Conservation (phyloP, 1,140 invertebrate genomes). For the Cepaea nemoralis region DNA sequence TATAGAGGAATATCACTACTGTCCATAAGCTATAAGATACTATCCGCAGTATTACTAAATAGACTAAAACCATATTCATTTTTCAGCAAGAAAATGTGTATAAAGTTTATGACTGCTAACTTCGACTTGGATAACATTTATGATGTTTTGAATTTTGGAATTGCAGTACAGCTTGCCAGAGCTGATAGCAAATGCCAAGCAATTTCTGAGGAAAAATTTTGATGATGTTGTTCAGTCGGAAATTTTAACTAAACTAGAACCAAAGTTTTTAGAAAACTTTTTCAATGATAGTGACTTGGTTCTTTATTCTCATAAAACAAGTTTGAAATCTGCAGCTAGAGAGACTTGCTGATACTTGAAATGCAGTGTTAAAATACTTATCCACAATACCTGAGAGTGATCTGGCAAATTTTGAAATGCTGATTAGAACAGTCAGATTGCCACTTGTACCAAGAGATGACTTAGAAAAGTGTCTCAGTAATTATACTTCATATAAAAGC, state of each 20-base stretch:
- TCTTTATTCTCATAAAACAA: background rate
- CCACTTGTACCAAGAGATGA: background rate
- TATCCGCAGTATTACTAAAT: too few relatives aligned
- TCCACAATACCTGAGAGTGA: background rate
- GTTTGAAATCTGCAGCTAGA: background rate
- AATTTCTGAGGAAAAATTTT: conserved; percentile 1
- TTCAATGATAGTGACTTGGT: conserved; percentile 24
- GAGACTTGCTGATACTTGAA: conserved; percentile 15
- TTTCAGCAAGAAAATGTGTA: conserved; percentile 9
- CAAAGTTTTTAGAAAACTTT: conserved; percentile 2
- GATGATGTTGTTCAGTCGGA: conserved; percentile 2
- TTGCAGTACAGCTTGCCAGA: background rate
- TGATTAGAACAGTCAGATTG: conserved; percentile 16
- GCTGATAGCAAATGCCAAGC: background rate
- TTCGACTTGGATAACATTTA: conserved; percentile 19
- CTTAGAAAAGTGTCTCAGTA: background rate
- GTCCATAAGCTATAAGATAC: too few relatives aligned
- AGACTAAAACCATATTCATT: too few relatives aligned
- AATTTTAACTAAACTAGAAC: background rate
- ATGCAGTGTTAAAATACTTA: conserved; percentile 14
- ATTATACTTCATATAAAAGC: background rate
- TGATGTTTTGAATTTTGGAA: conserved; percentile 11
- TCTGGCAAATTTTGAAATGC: background rate
- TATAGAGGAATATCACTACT: conserved; percentile 13
- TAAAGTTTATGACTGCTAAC: conserved; percentile 15